A percentile compares a stretch with the other conserved stretches of the same genome.
phyloP scores from a whole-genome alignment of 2,888 invertebrate species.

The Chrysolina haemoptera region DNA sequence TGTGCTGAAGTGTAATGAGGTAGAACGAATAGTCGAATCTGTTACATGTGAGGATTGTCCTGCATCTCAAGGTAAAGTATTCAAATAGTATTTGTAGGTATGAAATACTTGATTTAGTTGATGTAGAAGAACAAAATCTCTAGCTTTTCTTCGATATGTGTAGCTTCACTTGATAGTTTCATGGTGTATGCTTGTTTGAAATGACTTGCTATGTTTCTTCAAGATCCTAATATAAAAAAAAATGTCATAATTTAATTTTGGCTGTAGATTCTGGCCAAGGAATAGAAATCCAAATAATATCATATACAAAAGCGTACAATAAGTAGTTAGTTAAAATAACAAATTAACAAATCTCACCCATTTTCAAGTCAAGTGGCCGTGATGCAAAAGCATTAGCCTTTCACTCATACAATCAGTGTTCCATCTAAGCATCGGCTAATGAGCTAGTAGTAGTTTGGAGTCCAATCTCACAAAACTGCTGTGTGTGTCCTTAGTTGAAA shows the following conservation, averaged over 20 bases:
- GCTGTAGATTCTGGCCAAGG: no score
- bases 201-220: no score
- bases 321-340: no score
- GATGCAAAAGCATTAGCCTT: no score
- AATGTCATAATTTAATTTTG: no score
- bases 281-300: no score
- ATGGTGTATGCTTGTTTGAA: not conserved
- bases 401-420: no score
- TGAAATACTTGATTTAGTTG: not conserved
- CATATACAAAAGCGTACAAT: no score
- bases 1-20: not conserved
- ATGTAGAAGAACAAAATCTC: not conserved
- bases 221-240: no score
- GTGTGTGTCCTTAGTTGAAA: not conserved
- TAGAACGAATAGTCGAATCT: not conserved
- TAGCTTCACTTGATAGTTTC: not conserved
- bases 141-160: not conserved
- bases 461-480: not conserved
- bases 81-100: not conserved
- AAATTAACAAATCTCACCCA: no score
- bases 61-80: not conserved
- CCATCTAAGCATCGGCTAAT: no score
- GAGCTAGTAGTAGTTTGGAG: not conserved
- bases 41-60: not conserved
- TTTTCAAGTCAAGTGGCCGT: no score